These are phyloP conservation scores for Piaya cayana DNA, from an alignment of 2,113 vertebrate genomes.

Conservation along the genomic window DNA sequence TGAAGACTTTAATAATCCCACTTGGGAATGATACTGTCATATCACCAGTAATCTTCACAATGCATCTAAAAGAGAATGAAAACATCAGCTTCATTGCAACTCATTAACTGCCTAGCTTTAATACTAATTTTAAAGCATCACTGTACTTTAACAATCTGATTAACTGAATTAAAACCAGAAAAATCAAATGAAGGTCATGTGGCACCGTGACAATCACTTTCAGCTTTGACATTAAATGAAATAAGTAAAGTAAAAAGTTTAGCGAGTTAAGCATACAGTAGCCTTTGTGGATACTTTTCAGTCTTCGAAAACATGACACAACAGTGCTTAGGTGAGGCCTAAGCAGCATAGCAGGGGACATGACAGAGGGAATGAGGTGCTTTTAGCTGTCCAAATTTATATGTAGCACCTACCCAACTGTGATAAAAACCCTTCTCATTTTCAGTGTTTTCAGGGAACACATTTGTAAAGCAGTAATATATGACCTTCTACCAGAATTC, in stretches of 20 bases:
- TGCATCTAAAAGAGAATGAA: constrained; percentile 80
- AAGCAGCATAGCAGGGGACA: neutral
- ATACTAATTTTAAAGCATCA: neutral
- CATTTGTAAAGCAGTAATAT: neutral
- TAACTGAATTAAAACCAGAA: neutral
- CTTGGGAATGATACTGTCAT: constrained; percentile 96
- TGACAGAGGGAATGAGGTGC: neutral
- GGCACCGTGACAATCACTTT: neutral
- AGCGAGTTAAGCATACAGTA: constrained; percentile 48
- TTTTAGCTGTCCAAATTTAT: neutral
- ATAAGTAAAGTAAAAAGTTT: neutral
- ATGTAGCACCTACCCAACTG: neutral
- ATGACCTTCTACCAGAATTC: neutral
- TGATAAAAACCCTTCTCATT: neutral
- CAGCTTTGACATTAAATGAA: neutral
- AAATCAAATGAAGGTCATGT: neutral
- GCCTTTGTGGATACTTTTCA: neutral
- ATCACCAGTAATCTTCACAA: constrained; percentile 98
- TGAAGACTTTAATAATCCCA: constrained; percentile 97
- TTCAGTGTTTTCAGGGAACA: neutral
- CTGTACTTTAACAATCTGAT: neutral
- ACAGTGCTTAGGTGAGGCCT: neutral
- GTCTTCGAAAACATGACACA: neutral
- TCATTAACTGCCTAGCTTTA: neutral
- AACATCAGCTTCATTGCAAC: neutral